Conservation (phyloP, 2,797 vertebrate genomes). For the Periparus ater region DNA sequence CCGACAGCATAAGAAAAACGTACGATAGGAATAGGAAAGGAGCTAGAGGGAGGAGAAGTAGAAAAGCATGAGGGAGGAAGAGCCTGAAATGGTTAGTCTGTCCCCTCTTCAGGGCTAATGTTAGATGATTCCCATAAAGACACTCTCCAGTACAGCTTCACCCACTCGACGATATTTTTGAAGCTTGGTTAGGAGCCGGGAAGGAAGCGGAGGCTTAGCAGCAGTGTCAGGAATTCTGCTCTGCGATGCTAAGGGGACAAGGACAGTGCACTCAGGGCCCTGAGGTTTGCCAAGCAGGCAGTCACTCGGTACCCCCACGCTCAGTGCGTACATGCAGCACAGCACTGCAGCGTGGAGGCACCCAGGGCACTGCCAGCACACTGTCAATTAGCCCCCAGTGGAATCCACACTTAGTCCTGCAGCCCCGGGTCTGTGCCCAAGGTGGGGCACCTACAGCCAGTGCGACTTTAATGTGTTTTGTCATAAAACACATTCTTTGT, state of each 20-base stretch:
- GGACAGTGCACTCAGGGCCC: neutral
- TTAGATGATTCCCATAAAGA: neutral
- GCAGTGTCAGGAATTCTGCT: neutral
- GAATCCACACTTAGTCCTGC: neutral
- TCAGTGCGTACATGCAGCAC: rapidly evolving
- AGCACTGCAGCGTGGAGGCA: neutral
- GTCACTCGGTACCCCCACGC: rapidly evolving
- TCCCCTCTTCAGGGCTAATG: neutral
- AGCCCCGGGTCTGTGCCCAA: neutral
- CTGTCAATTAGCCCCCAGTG: rapidly evolving
- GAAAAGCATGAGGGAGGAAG: neutral
- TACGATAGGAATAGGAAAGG: neutral
- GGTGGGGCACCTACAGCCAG: neutral
- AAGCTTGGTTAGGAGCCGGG: neutral
- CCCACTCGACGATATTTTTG: constrained; percentile 27
- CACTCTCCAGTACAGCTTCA: neutral
- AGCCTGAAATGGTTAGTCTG: neutral
- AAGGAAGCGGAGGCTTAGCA: constrained; percentile 25
- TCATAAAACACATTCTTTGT: neutral
- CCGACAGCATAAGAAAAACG: neutral
- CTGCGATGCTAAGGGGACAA: neutral
- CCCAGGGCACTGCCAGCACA: neutral
- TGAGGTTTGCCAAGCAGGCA: rapidly evolving
- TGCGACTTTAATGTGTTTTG: rapidly evolving
- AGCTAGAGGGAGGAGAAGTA: neutral